Percentiles rank a stretch among this genome's conserved stretches.
These are phyloP conservation scores for Oncorhynchus nerka DNA, from an alignment of 2,113 vertebrate species.

Conservation along the genomic window DNA sequence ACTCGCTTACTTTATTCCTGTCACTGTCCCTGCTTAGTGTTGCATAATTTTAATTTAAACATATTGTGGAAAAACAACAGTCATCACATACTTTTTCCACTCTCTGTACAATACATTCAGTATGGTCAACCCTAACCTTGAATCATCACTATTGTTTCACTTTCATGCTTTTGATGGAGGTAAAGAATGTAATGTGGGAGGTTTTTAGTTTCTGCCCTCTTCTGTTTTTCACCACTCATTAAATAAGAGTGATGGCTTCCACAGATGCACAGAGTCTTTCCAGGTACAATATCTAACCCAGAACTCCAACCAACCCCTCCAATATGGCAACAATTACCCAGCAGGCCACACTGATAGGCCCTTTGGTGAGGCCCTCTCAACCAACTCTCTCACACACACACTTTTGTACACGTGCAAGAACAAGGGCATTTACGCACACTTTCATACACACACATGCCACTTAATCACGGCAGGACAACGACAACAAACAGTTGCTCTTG, in stretches of 20 bases:
- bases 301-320: slow-evolving; percentile 33
- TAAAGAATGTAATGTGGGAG: slow-evolving; percentile 19
- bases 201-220: slow-evolving; percentile 5
- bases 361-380: slow-evolving; percentile 29
- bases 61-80: too few species aligned
- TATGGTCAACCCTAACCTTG: background rate
- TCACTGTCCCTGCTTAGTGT: too few species aligned
- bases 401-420: background rate
- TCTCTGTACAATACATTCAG: too few species aligned
- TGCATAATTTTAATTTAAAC: too few species aligned
- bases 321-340: slow-evolving; percentile 61
- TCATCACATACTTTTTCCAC: too few species aligned
- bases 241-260: slow-evolving; percentile 51
- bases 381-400: slow-evolving; percentile 9
- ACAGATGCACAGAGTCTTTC: slow-evolving; percentile 40
- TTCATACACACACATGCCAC: background rate
- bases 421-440: background rate
- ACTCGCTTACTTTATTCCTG: too few species aligned
- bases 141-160: background rate
- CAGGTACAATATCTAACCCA: slow-evolving; percentile 55
- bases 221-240: slow-evolving; percentile 33
- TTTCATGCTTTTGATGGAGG: background rate
- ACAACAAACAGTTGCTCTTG: slow-evolving; percentile 4
- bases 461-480: slow-evolving; percentile 31
- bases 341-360: slow-evolving; percentile 25